These are phyloP conservation scores for Oxyruncus cristatus DNA, from an alignment of 2,113 vertebrate genomes.

Conservation along the genomic window DNA sequence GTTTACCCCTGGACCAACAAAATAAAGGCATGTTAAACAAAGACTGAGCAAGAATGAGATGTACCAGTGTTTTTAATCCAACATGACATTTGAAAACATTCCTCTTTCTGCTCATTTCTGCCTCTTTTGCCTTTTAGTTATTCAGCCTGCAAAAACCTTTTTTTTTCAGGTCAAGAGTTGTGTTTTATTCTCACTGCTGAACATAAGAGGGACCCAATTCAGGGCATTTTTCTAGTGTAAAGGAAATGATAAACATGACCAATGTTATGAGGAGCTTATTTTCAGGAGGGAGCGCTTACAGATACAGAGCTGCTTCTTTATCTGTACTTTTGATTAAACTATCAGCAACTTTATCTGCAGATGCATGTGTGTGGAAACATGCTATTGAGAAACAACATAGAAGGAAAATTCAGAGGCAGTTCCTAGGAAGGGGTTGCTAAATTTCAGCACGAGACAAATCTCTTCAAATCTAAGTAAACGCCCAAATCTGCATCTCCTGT, in stretches of 20 bases:
- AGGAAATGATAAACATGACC: neutral
- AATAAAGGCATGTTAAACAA: neutral
- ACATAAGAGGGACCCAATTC: neutral
- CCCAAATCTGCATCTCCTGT: neutral
- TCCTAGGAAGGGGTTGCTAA: neutral
- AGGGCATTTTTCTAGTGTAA: neutral
- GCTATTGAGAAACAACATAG: neutral
- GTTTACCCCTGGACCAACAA: neutral
- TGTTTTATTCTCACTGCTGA: neutral
- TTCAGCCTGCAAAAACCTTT: neutral
- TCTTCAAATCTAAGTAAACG: neutral
- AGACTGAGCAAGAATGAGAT: neutral
- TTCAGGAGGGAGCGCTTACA: neutral
- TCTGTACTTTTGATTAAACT: neutral
- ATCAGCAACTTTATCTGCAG: neutral
- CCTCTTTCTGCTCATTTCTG: neutral
- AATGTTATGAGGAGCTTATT: neutral
- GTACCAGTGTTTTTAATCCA: neutral
- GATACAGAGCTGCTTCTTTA: neutral
- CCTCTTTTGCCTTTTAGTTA: neutral
- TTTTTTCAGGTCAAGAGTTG: neutral
- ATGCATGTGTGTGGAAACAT: rapidly evolving
- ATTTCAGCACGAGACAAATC: neutral
- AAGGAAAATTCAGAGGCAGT: neutral
- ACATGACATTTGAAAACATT: constrained; percentile 9